Evolutionary conservation across 2,888 invertebrate species (phyloP).

Genomic region (Girardia tigrina): DNA sequence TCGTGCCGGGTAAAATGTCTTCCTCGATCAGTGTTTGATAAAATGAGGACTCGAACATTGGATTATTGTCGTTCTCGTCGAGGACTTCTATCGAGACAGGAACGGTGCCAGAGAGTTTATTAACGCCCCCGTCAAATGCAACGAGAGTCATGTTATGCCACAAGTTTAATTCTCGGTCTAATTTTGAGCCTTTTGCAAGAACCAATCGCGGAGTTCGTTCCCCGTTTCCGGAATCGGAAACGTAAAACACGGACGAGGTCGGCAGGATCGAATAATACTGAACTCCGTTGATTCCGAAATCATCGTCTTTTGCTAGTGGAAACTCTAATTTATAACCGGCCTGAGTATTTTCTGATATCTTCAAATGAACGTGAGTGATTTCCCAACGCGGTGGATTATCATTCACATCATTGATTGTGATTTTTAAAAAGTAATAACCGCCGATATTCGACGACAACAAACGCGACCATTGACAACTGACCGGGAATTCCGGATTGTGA

Average conservation of each 20-base stretch:
- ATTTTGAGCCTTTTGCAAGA: background rate
- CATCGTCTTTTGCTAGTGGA: constrained; percentile 25
- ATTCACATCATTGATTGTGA: constrained; percentile 28
- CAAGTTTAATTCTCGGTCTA: constrained; percentile 27
- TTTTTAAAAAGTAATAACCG: background rate
- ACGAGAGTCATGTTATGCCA: constrained; percentile 33
- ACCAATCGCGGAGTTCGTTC: constrained; percentile 26
- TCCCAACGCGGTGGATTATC: constrained; percentile 30
- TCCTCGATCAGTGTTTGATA: constrained; percentile 25
- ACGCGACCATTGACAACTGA: constrained; percentile 11
- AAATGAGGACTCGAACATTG: constrained; percentile 21
- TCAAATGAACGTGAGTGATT: constrained; percentile 1
- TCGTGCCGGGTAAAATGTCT: background rate
- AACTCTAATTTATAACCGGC: constrained; percentile 6
- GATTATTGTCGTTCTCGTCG: constrained; percentile 28
- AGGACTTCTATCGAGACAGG: constrained; percentile 11
- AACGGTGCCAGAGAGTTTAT: constrained; percentile 17
- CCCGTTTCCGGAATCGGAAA: constrained; percentile 10
- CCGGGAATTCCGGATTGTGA: background rate
- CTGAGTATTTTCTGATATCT: constrained; percentile 26
- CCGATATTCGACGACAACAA: background rate
- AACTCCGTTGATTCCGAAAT: constrained; percentile 10
- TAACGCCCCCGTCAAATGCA: constrained; percentile 23
- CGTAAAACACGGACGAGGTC: background rate
- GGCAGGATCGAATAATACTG: constrained; percentile 24